Percentiles rank a stretch among this genome's conserved stretches.
Conservation (phyloP, 2,113 vertebrate species). For the Arenaria interpres region DNA sequence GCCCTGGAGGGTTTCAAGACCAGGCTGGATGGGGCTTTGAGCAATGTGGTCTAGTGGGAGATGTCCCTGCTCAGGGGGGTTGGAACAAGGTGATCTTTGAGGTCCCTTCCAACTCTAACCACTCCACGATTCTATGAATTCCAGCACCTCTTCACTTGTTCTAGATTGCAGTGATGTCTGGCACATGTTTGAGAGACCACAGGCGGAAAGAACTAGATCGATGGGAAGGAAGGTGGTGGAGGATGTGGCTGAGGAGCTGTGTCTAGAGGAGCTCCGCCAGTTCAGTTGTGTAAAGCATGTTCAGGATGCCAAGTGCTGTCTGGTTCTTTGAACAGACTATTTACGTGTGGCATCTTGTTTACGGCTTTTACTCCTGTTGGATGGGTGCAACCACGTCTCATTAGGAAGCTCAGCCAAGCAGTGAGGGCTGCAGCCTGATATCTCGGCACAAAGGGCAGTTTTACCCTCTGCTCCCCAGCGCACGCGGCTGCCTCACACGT, state of each 20-base stretch:
- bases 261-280: neutral
- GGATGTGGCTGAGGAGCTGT: accelerated
- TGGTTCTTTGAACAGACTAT: neutral
- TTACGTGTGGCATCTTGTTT: neutral
- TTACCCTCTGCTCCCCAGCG: too few species aligned
- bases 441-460: neutral
- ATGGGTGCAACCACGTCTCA: neutral
- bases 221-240: neutral
- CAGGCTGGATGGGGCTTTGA: neutral
- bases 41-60: neutral
- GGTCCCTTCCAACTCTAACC: neutral
- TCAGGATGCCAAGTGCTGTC: neutral
- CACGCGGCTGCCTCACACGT: accelerated
- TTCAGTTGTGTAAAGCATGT: neutral
- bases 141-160: neutral
- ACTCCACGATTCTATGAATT: neutral
- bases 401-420: neutral
- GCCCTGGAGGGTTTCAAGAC: neutral
- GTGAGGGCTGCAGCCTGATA: neutral
- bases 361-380: neutral
- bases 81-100: neutral
- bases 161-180: neutral
- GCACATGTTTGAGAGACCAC: neutral
- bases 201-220: accelerated
- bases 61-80: neutral